These are phyloP conservation scores for Microplitis demolitor DNA, from an alignment of 1,140 invertebrate genomes.

Conservation along the genomic window DNA sequence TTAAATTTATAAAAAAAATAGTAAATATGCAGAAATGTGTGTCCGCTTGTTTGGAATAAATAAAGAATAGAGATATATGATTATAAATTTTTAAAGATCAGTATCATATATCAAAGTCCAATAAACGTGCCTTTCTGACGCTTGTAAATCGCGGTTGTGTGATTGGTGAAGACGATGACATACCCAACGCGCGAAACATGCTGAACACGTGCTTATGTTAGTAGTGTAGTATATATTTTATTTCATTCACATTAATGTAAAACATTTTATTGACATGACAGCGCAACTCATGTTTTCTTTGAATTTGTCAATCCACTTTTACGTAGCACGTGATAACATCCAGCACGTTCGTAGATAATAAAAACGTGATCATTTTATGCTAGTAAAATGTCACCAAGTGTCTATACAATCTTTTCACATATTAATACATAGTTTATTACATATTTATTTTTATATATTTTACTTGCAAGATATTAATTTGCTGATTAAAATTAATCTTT, in stretches of 20 bases:
- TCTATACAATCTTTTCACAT: neutral
- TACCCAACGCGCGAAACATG: neutral
- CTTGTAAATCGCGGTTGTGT: neutral
- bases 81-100: too few relatives aligned
- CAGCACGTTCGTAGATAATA: conserved; percentile 24
- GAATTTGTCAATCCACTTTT: neutral
- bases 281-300: neutral
- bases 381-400: neutral
- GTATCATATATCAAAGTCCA: neutral
- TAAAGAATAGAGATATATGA: too few relatives aligned
- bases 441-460: too few relatives aligned
- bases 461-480: neutral
- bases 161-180: neutral
- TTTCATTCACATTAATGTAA: too few relatives aligned
- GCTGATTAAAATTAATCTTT: too few relatives aligned
- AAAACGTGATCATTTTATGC: conserved; percentile 12
- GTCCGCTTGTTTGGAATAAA: too few relatives aligned
- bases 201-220: neutral
- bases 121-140: neutral
- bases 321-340: conserved; percentile 20
- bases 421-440: neutral
- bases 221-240: too few relatives aligned
- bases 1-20: too few relatives aligned
- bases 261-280: too few relatives aligned
- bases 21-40: too few relatives aligned